Percentiles rank a stretch among this genome's conserved stretches.
Conservation (phyloP, 1,140 invertebrate genomes). For the Listronotus oregonensis region DNA sequence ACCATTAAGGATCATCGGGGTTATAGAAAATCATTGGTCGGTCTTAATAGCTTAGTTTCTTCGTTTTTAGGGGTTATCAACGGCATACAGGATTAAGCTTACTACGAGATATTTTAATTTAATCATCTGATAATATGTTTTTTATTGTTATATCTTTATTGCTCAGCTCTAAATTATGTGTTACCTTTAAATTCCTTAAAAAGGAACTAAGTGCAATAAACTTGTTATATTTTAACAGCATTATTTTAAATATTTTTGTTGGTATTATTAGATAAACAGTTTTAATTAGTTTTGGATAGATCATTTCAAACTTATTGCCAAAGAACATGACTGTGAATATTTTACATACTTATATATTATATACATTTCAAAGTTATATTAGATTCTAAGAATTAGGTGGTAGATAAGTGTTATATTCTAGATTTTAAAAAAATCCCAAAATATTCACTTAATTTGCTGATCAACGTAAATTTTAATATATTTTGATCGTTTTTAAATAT, state of each 20-base stretch:
- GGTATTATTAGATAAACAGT: constrained; percentile 16
- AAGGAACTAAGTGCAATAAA: constrained; percentile 35
- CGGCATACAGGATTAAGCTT: too few species aligned
- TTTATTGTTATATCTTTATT: background rate
- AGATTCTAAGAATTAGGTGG: constrained; percentile 38
- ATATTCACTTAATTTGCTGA: constrained; percentile 40
- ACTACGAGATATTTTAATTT: too few species aligned
- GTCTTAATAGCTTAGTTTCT: too few species aligned
- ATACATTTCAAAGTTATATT: constrained; percentile 48
- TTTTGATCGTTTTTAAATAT: constrained; percentile 31
- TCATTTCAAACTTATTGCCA: constrained; percentile 49
- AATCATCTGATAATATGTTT: too few species aligned
- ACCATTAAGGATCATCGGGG: too few species aligned
- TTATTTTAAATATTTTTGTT: constrained; percentile 33
- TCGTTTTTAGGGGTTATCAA: too few species aligned
- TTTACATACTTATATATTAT: constrained; percentile 50
- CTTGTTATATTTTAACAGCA: constrained; percentile 26
- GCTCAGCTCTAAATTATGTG: constrained; percentile 16
- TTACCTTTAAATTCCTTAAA: constrained; percentile 8
- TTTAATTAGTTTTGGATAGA: constrained; percentile 27
- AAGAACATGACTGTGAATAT: constrained; percentile 55
- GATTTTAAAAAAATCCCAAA: constrained; percentile 33
- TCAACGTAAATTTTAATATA: constrained; percentile 41
- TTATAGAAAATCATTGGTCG: too few species aligned
- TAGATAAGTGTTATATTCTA: constrained; percentile 50